These are phyloP conservation scores for Tapirus terrestris DNA, from an alignment of 2,113 vertebrate genomes.

Conservation along the genomic window DNA sequence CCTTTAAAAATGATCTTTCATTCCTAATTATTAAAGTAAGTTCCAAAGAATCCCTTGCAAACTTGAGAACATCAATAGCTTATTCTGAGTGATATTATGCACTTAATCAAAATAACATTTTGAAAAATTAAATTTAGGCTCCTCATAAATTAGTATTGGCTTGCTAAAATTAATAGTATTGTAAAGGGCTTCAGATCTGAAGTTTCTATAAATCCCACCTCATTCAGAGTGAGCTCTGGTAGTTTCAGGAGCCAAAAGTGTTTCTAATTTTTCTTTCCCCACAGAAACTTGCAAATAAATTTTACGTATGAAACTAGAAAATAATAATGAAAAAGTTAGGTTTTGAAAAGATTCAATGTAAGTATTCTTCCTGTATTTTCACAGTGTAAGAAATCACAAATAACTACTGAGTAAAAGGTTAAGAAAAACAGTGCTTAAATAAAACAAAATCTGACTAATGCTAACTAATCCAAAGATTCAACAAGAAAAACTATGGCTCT, in stretches of 20 bases:
- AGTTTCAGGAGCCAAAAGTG: neutral
- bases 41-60: neutral
- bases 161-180: neutral
- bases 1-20: neutral
- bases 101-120: neutral
- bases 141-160: neutral
- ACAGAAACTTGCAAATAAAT: neutral
- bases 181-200: neutral
- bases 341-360: neutral
- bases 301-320: neutral
- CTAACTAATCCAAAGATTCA: neutral
- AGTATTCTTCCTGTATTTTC: neutral
- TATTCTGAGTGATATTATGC: neutral
- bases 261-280: slow-evolving; percentile 4
- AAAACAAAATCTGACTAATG: neutral
- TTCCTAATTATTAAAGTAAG: neutral
- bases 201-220: neutral
- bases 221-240: neutral
- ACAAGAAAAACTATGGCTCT: neutral
- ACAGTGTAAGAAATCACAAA: neutral
- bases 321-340: neutral
- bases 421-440: neutral
- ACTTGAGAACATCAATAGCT: neutral
- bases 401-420: neutral
- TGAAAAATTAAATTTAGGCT: neutral